Evolutionary conservation across 2,888 invertebrate genomes (phyloP).

Genomic region (Drosophila longiperda): DNA sequence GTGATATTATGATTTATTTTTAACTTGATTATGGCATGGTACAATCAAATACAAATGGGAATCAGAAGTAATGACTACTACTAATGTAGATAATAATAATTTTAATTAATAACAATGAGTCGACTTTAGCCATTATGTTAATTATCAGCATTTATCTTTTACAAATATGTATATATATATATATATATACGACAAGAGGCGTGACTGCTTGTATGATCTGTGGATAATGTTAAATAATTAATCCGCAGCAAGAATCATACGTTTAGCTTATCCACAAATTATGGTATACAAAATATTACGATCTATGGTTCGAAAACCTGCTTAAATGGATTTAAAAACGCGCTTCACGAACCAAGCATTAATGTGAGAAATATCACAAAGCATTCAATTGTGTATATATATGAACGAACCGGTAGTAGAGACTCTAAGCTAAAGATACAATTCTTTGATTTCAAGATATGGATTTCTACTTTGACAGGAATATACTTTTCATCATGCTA

Average conservation of each 20-base stretch:
- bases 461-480: not conserved
- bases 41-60: slow-evolving; percentile 10
- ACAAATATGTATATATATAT: not conserved
- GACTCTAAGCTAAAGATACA: not conserved
- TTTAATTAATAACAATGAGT: slow-evolving; percentile 41
- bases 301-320: not conserved
- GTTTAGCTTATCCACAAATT: not conserved
- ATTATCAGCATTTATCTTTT: slow-evolving; percentile 42
- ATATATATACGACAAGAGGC: not conserved
- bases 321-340: not conserved
- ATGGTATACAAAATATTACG: not conserved
- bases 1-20: slow-evolving; percentile 59
- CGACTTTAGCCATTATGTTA: slow-evolving; percentile 44
- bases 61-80: slow-evolving; percentile 24
- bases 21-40: slow-evolving; percentile 67
- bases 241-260: not conserved
- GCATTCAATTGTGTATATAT: not conserved
- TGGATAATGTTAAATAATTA: not conserved
- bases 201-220: not conserved
- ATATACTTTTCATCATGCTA: not conserved
- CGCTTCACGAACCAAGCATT: not conserved
- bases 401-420: not conserved
- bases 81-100: slow-evolving; percentile 46
- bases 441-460: not conserved
- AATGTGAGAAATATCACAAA: not conserved